Conservation (phyloP, 23 tunicate genomes). For the Botrylloides violaceus region DNA sequence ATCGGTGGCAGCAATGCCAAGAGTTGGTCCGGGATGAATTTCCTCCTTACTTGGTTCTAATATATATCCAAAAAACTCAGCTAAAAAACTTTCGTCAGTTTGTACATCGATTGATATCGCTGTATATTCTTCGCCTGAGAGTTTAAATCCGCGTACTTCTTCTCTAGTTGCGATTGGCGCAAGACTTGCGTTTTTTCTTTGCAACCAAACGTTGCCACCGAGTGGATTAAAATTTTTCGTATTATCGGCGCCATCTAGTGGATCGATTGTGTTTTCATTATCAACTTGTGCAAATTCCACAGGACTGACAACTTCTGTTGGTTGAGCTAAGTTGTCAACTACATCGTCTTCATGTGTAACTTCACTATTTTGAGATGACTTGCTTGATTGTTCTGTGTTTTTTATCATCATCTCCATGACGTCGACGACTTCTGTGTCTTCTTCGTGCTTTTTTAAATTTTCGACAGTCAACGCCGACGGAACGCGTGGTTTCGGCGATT, state of each 20-base stretch:
- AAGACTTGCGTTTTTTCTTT: not conserved
- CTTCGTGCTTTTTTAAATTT: constrained; percentile 48
- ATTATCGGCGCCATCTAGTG: too few relatives aligned
- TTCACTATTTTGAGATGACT: not conserved
- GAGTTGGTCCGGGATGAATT: constrained; percentile 18
- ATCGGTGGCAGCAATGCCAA: constrained; percentile 28
- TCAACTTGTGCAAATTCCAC: not conserved
- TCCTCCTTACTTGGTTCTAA: not conserved
- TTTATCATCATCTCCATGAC: constrained; percentile 51
- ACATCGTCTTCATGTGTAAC: not conserved
- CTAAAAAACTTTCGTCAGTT: constrained; percentile 79
- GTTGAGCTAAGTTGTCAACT: not conserved
- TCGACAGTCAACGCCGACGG: constrained; percentile 47
- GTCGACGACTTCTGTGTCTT: constrained; percentile 37
- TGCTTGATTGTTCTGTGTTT: not conserved
- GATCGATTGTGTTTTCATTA: not conserved
- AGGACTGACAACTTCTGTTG: not conserved
- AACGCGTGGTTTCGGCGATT: constrained; percentile 15
- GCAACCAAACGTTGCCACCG: too few relatives aligned
- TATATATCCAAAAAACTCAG: not conserved
- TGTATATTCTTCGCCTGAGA: constrained; percentile 59
- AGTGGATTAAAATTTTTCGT: too few relatives aligned
- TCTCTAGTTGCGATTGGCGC: constrained; percentile 18
- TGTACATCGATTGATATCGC: constrained; percentile 79
- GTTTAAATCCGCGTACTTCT: constrained; percentile 34